Percentiles rank a stretch among this genome's conserved stretches.
phyloP scores from a whole-genome alignment of 2,888 invertebrate genomes.

The Andrena bucephala region DNA sequence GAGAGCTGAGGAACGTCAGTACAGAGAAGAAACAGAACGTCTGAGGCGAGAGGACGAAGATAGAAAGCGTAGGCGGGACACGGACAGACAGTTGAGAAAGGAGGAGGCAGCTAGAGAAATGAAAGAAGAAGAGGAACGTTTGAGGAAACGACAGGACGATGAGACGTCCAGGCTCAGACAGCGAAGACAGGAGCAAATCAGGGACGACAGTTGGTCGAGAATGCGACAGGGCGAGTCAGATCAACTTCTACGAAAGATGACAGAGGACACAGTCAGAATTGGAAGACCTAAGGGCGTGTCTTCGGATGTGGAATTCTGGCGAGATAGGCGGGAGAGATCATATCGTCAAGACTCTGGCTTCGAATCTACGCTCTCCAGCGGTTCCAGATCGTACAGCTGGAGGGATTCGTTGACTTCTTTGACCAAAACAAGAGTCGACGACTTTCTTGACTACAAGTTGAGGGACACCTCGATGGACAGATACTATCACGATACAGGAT shows the following conservation, averaged over 20 bases:
- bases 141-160: slow-evolving; percentile 56
- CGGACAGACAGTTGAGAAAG: slow-evolving; percentile 68
- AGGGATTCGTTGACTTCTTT: slow-evolving; percentile 62
- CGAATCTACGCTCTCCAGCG: slow-evolving; percentile 53
- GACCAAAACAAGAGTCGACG: slow-evolving; percentile 53
- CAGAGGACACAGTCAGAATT: slow-evolving; percentile 31
- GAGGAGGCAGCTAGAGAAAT: slow-evolving; percentile 59
- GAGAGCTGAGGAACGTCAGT: slow-evolving; percentile 74
- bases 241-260: slow-evolving; percentile 40
- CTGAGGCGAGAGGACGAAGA: slow-evolving; percentile 77
- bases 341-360: slow-evolving; percentile 54
- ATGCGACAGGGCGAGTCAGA: slow-evolving; percentile 72
- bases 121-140: slow-evolving; percentile 61
- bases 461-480: slow-evolving; percentile 60
- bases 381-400: slow-evolving; percentile 68
- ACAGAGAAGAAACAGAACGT: slow-evolving; percentile 57
- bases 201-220: slow-evolving; percentile 57
- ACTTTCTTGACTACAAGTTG: slow-evolving; percentile 65
- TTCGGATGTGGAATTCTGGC: slow-evolving; percentile 52
- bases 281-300: slow-evolving; percentile 26
- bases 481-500: slow-evolving; percentile 61
- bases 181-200: slow-evolving; percentile 78
- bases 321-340: slow-evolving; percentile 48
- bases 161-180: slow-evolving; percentile 81
- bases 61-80: slow-evolving; percentile 75